Conservation (phyloP, 1,140 invertebrate genomes). For the Theocolax elegans region DNA sequence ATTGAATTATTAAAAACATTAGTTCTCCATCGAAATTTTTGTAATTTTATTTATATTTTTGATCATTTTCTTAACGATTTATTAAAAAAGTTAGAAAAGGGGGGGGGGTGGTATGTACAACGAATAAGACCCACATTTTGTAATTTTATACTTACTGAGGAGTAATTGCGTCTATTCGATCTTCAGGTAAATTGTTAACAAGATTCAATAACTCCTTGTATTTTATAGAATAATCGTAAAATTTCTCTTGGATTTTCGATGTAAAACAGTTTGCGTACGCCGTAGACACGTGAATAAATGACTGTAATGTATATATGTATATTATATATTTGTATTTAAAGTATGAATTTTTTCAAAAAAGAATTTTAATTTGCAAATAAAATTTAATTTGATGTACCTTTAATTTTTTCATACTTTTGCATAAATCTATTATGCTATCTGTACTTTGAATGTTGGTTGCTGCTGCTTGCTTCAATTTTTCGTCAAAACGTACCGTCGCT, state of each 20-base stretch:
- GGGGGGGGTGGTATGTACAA: too few relatives aligned
- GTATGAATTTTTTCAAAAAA: background rate
- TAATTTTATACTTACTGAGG: too few relatives aligned
- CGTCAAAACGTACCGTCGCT: conserved; percentile 75
- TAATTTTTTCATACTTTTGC: conserved; percentile 61
- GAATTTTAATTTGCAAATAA: too few relatives aligned
- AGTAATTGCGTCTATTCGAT: conserved; percentile 65
- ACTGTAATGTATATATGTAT: conserved; percentile 54
- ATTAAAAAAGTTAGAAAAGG: too few relatives aligned
- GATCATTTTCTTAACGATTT: too few relatives aligned
- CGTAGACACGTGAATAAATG: conserved; percentile 76
- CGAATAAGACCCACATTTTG: too few relatives aligned
- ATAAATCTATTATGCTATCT: conserved; percentile 61
- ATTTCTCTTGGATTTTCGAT: conserved; percentile 70
- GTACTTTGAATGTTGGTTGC: conserved; percentile 73
- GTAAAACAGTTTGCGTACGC: conserved; percentile 76
- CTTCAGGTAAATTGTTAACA: conserved; percentile 68
- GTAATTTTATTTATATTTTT: too few relatives aligned
- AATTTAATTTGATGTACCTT: conserved; percentile 47
- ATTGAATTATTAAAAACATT: too few relatives aligned
- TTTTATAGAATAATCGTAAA: conserved; percentile 76
- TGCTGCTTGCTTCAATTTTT: conserved; percentile 71
- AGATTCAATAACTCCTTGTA: conserved; percentile 71
- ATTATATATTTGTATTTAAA: too few relatives aligned
- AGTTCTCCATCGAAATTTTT: too few relatives aligned